Conservation (phyloP, 2,888 invertebrate genomes). For the Leucania comma region DNA sequence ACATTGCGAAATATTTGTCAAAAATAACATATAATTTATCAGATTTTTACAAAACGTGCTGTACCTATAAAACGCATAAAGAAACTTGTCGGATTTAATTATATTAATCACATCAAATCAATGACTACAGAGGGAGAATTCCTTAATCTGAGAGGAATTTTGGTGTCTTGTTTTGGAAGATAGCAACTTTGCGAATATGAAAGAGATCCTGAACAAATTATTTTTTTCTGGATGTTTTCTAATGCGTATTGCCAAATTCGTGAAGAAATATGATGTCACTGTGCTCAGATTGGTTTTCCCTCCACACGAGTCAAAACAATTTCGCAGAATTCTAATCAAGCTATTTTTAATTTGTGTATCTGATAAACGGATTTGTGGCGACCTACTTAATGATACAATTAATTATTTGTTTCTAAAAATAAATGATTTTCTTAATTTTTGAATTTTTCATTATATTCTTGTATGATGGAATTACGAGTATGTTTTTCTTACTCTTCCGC, state of each 20-base stretch:
- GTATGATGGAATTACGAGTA: neutral
- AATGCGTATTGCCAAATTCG: neutral
- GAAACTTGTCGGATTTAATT: neutral
- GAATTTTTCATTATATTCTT: neutral
- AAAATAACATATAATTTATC: neutral
- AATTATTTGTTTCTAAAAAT: constrained; percentile 37
- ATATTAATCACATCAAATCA: too few relatives aligned
- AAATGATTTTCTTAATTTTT: constrained; percentile 4
- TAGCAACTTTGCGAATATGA: neutral
- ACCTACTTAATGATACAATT: constrained; percentile 9
- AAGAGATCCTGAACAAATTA: too few relatives aligned
- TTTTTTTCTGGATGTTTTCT: neutral
- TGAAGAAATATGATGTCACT: neutral
- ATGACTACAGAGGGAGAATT: neutral
- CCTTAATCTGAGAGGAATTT: too few relatives aligned
- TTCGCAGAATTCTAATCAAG: constrained; percentile 33
- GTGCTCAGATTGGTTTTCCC: constrained; percentile 17
- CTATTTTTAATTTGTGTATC: constrained; percentile 41
- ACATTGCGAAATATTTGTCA: neutral
- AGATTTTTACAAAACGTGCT: neutral
- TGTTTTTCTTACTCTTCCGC: neutral
- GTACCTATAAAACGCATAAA: too few relatives aligned
- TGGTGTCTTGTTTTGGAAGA: neutral
- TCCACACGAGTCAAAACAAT: neutral
- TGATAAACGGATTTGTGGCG: constrained; percentile 27